Evolutionary conservation across 2,888 invertebrate genomes (phyloP), one percentile per base, ranked within the genome.

Genomic region (Crossocerus cetratus): DNA sequence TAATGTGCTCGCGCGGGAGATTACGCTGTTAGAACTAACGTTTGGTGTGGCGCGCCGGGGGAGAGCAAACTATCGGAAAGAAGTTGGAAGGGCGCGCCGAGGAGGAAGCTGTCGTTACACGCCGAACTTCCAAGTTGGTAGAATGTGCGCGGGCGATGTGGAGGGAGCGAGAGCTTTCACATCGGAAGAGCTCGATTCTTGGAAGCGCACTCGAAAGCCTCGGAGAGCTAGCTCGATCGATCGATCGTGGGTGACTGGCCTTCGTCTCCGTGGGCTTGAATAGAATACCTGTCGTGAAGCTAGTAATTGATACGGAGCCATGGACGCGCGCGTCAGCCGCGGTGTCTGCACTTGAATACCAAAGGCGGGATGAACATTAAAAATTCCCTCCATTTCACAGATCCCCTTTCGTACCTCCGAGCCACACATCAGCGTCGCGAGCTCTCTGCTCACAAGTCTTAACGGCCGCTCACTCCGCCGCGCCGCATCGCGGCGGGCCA

Each of bases 201-300:
- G 49, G n/a, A 16, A 49, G 49, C 16, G 16, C 49, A 49, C 49
- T 49, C 16, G 49, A 49, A 49, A 49, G 4, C 49, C 49, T 16
- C 16, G 49, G 49, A 16, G 49, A 49, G 49, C 3, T 49, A 49
- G 49, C 49, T 49, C 49, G 49, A 49, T 49, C 49, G 49, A 49
- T 49, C 49, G 49, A 49, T 49, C 49, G 49, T 49, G 49, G 49
- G 49, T 49, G 49, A 49, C 49, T 49, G 49, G 49, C 49, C 49
- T 49, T 49, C 49, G 32, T 32, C 49, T 49, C 49, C 49, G 49
- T 13, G 2, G 16, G 49, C 49, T 49, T 49, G 49, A 16, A 16
- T 16, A 16, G 49, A 16, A 49, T 49, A 49, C 49, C 49, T 49
- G 49, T 49, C 49, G 16, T 16, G 49, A 16, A 49, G 16, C 49